phyloP scores from a whole-genome alignment of 1,140 invertebrate species.

The Diabrotica virgifera region DNA sequence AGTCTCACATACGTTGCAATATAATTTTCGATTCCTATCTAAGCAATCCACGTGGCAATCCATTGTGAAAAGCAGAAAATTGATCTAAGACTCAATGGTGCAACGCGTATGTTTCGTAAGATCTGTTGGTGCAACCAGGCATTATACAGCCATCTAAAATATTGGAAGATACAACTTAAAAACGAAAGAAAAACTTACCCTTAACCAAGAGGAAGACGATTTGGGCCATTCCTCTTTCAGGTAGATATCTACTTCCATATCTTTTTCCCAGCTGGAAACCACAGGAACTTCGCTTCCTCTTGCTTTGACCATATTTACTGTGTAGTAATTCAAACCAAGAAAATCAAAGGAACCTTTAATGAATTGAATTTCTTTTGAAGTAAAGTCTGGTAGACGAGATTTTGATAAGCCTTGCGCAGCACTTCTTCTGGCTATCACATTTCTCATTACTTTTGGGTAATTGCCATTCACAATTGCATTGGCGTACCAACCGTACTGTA shows the following conservation, averaged over 20 bases:
- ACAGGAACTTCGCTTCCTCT: constrained; percentile 47
- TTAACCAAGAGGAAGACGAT: constrained; percentile 13
- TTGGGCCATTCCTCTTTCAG: constrained; percentile 17
- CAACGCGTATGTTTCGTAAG: too few species aligned
- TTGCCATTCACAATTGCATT: constrained; percentile 63
- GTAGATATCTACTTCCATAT: background rate
- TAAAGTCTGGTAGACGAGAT: constrained; percentile 61
- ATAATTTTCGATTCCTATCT: too few species aligned
- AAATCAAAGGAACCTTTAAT: constrained; percentile 61
- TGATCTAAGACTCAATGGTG: too few species aligned
- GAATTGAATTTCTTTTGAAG: constrained; percentile 53
- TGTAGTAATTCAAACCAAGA: constrained; percentile 61
- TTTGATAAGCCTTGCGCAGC: constrained; percentile 53
- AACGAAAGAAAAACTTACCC: constrained; percentile 44
- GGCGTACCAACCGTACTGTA: constrained; percentile 58
- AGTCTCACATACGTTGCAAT: too few species aligned
- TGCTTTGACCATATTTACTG: constrained; percentile 50
- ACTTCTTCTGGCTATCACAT: constrained; percentile 54
- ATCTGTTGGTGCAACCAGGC: too few species aligned
- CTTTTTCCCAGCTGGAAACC: constrained; percentile 17
- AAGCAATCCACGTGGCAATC: too few species aligned
- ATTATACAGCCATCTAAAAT: too few species aligned
- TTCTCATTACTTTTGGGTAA: constrained; percentile 60
- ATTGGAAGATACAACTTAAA: too few species aligned
- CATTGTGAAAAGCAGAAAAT: too few species aligned